Conservation (phyloP, 2,888 invertebrate species). For the Bibio marci region DNA sequence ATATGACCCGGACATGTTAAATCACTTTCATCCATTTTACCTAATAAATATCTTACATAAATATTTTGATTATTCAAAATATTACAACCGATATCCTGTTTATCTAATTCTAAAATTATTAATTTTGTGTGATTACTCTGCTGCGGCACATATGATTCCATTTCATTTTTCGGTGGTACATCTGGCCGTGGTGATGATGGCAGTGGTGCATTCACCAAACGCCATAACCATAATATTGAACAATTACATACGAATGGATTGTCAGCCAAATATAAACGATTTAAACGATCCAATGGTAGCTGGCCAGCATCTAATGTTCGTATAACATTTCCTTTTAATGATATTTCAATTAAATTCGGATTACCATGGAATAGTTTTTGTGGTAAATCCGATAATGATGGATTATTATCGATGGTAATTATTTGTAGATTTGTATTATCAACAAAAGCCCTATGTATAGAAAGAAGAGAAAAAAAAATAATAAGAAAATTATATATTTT, state of each 20-base stretch:
- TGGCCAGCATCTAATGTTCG: slow-evolving; percentile 61
- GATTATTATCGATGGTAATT: slow-evolving; percentile 62
- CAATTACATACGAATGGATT: slow-evolving; percentile 79
- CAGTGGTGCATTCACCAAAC: slow-evolving; percentile 30
- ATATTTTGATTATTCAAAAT: slow-evolving; percentile 22
- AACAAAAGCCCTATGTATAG: slow-evolving; percentile 50
- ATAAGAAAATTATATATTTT: too few relatives aligned
- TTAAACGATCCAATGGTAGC: slow-evolving; percentile 64
- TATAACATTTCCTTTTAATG: slow-evolving; percentile 57
- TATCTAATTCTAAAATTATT: slow-evolving; percentile 21
- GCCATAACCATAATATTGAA: slow-evolving; percentile 74
- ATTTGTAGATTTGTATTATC: slow-evolving; percentile 70
- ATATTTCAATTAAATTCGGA: slow-evolving; percentile 56
- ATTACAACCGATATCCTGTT: slow-evolving; percentile 26
- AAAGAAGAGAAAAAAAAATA: too few relatives aligned
- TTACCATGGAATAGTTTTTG: slow-evolving; percentile 70
- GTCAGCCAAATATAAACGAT: slow-evolving; percentile 56
- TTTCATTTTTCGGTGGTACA: background rate
- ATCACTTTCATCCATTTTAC: slow-evolving; percentile 26
- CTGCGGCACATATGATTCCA: slow-evolving; percentile 1
- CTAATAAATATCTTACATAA: slow-evolving; percentile 18
- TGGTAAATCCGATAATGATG: slow-evolving; percentile 55
- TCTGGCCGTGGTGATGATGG: slow-evolving; percentile 1
- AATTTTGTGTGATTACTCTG: too few relatives aligned
- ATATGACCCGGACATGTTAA: slow-evolving; percentile 30